Evolutionary conservation across 2,888 invertebrate genomes (phyloP), one percentile per base, ranked within the genome.

Genomic region (Mechanitis messenoides): DNA sequence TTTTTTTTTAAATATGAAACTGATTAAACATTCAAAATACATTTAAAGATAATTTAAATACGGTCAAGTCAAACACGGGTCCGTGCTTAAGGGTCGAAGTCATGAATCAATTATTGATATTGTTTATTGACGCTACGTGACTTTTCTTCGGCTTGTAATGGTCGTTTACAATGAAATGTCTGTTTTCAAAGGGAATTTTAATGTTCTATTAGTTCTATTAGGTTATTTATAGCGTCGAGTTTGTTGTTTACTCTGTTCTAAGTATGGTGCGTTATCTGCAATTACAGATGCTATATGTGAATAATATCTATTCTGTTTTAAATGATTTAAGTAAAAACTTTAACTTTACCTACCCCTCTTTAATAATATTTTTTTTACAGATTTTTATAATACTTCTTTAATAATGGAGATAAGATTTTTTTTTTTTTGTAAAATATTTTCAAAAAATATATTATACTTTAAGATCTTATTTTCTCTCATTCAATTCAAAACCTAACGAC

Each of bases 31-130:
- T 73, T 74, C 71, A 62, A 69, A 72, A 77, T 72, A 77, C 72
- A 80, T 81, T 84, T 84, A 83, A 81, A 84, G 83, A 75, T 77
- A 78, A 75, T 83, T 84, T 83, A 84, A 80, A 76, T 68, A 71
- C 66, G 72, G 70, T 60, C 64, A 72, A 72, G 72, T 72, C 72
- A 74, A 78, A 77, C 71, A 81, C 56, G 68, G 68, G 72, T 69
- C 72, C 83, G 84, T 84, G 84, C 84, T 80, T 69, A 83, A 84
- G 84, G 73, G 75, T 66, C 74, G 68, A 69, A 71, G 71, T 74
- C 69, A 67, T 73, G 74, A 77, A 80, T 75, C 78, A 76, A 80
- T 80, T 80, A 72, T 64, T 71, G 66, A 65, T 66, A 70, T 67
- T 67, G 66, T 69, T 64, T 83, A 74, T 83, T 79, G 72, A 74